A percentile compares a stretch with the other conserved stretches of the same genome.
phyloP scores from a whole-genome alignment of 2,888 invertebrate species.

The Lithophane ornitopus region DNA sequence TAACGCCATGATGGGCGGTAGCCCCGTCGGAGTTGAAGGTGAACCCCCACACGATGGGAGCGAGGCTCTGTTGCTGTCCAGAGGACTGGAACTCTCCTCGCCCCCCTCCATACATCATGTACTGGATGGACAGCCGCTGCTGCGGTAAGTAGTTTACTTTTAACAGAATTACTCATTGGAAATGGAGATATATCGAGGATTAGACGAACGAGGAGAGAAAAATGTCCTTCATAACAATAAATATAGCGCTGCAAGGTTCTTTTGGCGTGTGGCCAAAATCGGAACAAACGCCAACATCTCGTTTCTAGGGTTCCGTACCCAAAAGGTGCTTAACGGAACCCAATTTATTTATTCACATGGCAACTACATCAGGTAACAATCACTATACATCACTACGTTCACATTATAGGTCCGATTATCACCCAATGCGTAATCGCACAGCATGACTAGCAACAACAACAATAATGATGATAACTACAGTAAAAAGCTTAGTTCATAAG shows the following conservation, averaged over 20 bases:
- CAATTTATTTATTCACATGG: too few species aligned
- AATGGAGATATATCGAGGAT: not conserved
- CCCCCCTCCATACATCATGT: constrained; percentile 97
- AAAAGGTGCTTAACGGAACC: not conserved
- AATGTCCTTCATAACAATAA: not conserved
- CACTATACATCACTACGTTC: too few species aligned
- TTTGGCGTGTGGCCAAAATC: not conserved
- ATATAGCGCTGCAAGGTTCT: not conserved
- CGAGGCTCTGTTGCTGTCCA: constrained; percentile 95
- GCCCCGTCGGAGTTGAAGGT: constrained; percentile 70
- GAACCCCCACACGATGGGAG: constrained; percentile 77
- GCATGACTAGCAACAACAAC: too few species aligned
- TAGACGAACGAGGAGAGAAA: not conserved
- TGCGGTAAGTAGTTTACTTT: constrained; percentile 77
- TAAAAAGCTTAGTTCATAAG: too few species aligned
- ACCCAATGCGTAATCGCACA: too few species aligned
- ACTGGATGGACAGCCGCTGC: constrained; percentile 93
- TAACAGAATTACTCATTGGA: not conserved
- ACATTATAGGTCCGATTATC: too few species aligned
- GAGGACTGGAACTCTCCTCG: constrained; percentile 97
- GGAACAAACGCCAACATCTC: not conserved
- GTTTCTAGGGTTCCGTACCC: not conserved
- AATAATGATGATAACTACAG: too few species aligned
- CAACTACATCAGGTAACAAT: too few species aligned
- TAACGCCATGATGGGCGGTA: constrained; percentile 73